Conservation (phyloP, 2,113 vertebrate species). For the Hydrochoerus hydrochaeris region DNA sequence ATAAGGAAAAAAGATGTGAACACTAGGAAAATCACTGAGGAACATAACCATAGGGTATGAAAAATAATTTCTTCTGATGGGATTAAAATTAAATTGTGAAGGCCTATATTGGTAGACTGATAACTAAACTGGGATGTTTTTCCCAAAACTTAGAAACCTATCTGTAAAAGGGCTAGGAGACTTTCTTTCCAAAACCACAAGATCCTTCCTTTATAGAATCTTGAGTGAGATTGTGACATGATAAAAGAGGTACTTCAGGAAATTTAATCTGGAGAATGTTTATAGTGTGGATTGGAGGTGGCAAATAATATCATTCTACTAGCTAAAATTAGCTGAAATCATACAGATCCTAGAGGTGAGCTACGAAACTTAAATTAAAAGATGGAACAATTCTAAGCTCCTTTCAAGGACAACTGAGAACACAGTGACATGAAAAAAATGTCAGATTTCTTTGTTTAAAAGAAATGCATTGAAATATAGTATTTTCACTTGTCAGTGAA, state of each 20-base stretch:
- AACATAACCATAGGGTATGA: neutral
- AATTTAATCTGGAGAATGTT: slow-evolving; percentile 27
- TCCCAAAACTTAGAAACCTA: neutral
- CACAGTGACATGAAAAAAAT: neutral
- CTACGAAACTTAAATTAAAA: neutral
- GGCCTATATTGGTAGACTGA: neutral
- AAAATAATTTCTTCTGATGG: neutral
- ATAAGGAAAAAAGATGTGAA: neutral
- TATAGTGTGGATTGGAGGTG: neutral
- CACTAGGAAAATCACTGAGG: neutral
- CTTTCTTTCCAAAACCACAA: neutral
- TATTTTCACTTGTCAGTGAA: neutral
- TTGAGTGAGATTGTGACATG: neutral
- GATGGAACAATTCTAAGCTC: neutral
- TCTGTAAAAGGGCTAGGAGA: neutral
- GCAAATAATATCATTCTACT: neutral
- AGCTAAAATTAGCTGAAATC: slow-evolving; percentile 20
- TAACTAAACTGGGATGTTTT: neutral
- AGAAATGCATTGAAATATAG: neutral
- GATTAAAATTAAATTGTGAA: neutral
- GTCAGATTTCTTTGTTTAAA: neutral
- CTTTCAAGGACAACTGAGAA: slow-evolving; percentile 39
- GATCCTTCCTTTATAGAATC: neutral
- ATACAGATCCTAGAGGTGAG: neutral
- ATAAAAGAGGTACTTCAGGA: neutral